Conservation (phyloP, 2,888 invertebrate species). For the Metalampra italica region DNA sequence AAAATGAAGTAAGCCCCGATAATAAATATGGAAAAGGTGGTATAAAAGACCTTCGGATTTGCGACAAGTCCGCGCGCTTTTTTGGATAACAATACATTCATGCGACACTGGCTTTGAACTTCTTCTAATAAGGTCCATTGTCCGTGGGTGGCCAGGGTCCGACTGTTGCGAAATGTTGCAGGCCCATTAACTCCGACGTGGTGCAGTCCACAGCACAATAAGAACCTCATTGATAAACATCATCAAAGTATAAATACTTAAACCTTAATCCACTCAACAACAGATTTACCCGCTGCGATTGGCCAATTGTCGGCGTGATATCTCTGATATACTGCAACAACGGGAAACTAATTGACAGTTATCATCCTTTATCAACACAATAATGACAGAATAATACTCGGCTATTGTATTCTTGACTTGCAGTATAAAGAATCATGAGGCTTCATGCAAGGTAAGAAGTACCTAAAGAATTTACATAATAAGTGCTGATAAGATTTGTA, state of each 20-base stretch:
- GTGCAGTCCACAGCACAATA: slow-evolving; percentile 30
- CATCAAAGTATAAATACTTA: neutral
- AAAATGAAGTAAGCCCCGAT: neutral
- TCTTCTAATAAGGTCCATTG: slow-evolving; percentile 5
- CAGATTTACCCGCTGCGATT: slow-evolving; percentile 17
- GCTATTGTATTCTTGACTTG: slow-evolving; percentile 1
- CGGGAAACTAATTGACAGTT: slow-evolving; percentile 30
- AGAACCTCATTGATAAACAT: slow-evolving; percentile 13
- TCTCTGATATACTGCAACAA: slow-evolving; percentile 28
- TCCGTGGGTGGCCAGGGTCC: slow-evolving; percentile 34
- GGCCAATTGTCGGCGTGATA: slow-evolving; percentile 25
- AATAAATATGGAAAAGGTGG: neutral
- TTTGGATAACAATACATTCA: too few species aligned
- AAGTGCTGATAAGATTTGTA: too few species aligned
- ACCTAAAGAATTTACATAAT: too few species aligned
- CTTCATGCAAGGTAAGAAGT: neutral
- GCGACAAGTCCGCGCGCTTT: too few species aligned
- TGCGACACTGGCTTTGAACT: too few species aligned
- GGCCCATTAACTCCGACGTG: slow-evolving; percentile 47
- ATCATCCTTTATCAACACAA: slow-evolving; percentile 20
- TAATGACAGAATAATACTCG: slow-evolving; percentile 14
- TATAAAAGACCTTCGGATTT: too few species aligned
- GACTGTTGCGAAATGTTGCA: slow-evolving; percentile 46
- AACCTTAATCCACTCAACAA: neutral
- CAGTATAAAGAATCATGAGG: neutral